phyloP scores from a whole-genome alignment of 2,797 vertebrate species.

The Myoxocephalus aenaeus region DNA sequence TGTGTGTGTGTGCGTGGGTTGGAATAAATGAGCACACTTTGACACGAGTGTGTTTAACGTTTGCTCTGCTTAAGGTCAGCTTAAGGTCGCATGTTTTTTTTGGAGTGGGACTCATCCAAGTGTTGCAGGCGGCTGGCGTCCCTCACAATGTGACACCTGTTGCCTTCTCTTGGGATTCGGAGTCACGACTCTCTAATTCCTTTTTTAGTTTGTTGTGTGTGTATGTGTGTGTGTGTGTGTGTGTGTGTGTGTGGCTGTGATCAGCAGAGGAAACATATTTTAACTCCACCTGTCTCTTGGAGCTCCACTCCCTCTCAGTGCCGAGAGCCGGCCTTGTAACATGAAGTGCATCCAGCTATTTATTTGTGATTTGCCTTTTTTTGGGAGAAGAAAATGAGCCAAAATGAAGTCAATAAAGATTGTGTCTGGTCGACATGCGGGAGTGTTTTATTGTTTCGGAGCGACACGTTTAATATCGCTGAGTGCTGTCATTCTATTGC shows the following conservation, averaged over 20 bases:
- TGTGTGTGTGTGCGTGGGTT: not conserved
- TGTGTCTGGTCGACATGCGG: conserved; percentile 53
- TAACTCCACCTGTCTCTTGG: conserved; percentile 29
- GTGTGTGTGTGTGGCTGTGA: no score
- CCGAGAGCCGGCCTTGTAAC: conserved; percentile 64
- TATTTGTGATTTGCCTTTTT: conserved; percentile 84
- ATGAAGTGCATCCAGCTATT: conserved; percentile 79
- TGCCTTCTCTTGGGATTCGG: conserved; percentile 46
- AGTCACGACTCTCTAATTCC: conserved; percentile 37
- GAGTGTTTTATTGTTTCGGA: not conserved
- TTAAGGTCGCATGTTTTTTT: conserved; percentile 13
- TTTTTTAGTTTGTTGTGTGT: not conserved
- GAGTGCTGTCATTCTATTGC: not conserved
- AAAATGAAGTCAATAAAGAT: conserved; percentile 71
- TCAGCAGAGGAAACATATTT: conserved; percentile 35
- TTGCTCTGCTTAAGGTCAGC: conserved; percentile 14
- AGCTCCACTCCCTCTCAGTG: conserved; percentile 36
- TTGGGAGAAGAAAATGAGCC: conserved; percentile 20
- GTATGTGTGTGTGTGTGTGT: no score
- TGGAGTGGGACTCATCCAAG: not conserved
- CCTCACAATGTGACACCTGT: conserved; percentile 40
- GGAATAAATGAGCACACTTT: conserved; percentile 6
- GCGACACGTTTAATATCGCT: not conserved
- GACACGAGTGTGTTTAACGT: not conserved
- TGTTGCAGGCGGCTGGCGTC: conserved; percentile 6